A percentile compares a stretch with the other conserved stretches of the same genome.
Evolutionary conservation across 2,888 invertebrate species (phyloP).

Genomic region (Sesia bembeciformis): DNA sequence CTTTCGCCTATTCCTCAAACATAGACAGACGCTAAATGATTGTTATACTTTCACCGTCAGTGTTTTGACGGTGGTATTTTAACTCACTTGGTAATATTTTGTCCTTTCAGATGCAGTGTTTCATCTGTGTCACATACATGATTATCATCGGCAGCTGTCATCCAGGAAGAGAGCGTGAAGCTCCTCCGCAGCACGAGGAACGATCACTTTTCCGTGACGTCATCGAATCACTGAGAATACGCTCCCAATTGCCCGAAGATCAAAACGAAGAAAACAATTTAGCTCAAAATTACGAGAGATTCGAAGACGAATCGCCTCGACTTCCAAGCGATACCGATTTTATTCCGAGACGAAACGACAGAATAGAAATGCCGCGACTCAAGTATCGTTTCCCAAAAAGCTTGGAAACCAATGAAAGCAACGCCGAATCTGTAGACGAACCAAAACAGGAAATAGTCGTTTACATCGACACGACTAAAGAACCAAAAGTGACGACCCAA

Average conservation of each 20-base stretch:
- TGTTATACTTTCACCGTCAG: no score
- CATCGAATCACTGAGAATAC: slow-evolving; percentile 53
- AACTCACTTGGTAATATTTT: no score
- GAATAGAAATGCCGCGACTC: slow-evolving; percentile 55
- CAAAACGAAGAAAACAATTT: slow-evolving; percentile 51
- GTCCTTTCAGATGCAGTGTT: slow-evolving; percentile 58
- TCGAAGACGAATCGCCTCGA: slow-evolving; percentile 37
- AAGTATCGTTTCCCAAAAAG: slow-evolving; percentile 58
- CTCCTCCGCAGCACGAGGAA: slow-evolving; percentile 28
- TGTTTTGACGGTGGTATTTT: no score
- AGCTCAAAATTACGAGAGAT: slow-evolving; percentile 37
- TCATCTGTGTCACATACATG: slow-evolving; percentile 58
- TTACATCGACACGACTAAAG: slow-evolving; percentile 39
- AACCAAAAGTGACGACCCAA: slow-evolving; percentile 24
- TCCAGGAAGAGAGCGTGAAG: slow-evolving; percentile 31
- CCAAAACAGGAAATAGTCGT: slow-evolving; percentile 45
- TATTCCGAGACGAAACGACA: slow-evolving; percentile 55
- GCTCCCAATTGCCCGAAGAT: slow-evolving; percentile 45
- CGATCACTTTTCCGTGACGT: slow-evolving; percentile 59
- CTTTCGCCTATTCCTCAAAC: no score
- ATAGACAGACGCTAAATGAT: no score
- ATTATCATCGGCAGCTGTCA: slow-evolving; percentile 47
- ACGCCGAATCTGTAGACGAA: slow-evolving; percentile 15
- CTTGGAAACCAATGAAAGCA: slow-evolving; percentile 22
- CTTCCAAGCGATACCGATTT: slow-evolving; percentile 47